These are phyloP conservation scores for Melinaea menophilus DNA, from an alignment of 2,888 invertebrate species.

Conservation along the genomic window DNA sequence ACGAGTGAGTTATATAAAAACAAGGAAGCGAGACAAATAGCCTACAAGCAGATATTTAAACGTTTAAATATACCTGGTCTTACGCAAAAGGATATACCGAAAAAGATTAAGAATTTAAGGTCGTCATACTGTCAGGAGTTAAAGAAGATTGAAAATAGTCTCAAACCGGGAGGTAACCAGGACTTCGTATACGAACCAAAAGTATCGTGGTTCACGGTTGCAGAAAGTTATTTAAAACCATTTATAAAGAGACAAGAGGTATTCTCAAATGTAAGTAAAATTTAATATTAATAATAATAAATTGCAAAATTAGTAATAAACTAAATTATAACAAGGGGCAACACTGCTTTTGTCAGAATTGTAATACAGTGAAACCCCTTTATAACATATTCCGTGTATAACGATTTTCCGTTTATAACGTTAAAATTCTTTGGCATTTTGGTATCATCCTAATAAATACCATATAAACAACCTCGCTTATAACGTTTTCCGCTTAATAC, in stretches of 20 bases:
- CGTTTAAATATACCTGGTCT: constrained; percentile 33
- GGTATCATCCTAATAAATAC: no score
- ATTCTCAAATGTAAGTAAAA: background rate
- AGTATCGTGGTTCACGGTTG: constrained; percentile 10
- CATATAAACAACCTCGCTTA: no score
- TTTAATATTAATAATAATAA: no score
- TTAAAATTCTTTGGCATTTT: no score
- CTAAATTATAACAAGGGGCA: no score
- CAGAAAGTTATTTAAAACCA: constrained; percentile 6
- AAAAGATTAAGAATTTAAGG: constrained; percentile 36
- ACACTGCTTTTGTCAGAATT: no score
- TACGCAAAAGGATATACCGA: constrained; percentile 30
- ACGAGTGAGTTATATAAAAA: constrained; percentile 21
- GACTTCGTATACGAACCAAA: constrained; percentile 8
- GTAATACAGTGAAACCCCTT: no score
- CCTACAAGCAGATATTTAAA: constrained; percentile 32
- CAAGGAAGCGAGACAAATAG: constrained; percentile 7
- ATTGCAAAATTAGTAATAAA: no score
- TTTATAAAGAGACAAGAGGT: constrained; percentile 4
- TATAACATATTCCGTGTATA: no score
- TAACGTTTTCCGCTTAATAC: no score
- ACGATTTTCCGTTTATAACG: no score
- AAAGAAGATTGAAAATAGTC: constrained; percentile 20
- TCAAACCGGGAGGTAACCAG: background rate
- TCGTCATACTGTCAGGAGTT: constrained; percentile 37